Percentiles rank a stretch among this genome's conserved stretches.
Evolutionary conservation across 2,888 invertebrate species (phyloP).

Genomic region (Volucella zonaria): DNA sequence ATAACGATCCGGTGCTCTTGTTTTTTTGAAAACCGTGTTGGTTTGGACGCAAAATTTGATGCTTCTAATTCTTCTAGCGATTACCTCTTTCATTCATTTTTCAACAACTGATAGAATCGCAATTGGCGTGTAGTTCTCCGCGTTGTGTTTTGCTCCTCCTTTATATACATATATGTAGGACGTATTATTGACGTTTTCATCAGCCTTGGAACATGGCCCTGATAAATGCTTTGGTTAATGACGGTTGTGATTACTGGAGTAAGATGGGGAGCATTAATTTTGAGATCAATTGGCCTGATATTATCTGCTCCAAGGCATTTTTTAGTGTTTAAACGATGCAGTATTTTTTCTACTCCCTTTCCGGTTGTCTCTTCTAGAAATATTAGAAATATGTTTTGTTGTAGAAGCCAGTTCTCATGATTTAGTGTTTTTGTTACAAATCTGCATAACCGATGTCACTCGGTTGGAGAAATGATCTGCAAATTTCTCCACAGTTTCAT

Average conservation of each 20-base stretch:
- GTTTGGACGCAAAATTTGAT: neutral
- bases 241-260: neutral
- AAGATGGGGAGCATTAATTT: neutral
- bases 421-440: neutral
- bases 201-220: neutral
- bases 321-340: too few relatives aligned
- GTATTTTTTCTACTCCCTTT: too few relatives aligned
- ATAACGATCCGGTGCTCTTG: neutral
- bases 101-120: too few relatives aligned
- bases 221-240: neutral
- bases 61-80: too few relatives aligned
- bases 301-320: neutral
- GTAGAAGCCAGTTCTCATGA: neutral
- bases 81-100: too few relatives aligned
- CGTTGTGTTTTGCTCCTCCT: too few relatives aligned
- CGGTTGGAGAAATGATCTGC: neutral
- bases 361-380: too few relatives aligned
- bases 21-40: conserved; percentile 4
- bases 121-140: too few relatives aligned
- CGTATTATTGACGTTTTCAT: neutral
- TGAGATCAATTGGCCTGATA: too few relatives aligned
- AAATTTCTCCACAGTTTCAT: neutral
- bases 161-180: too few relatives aligned
- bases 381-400: too few relatives aligned
- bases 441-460: neutral